Evolutionary conservation across 2,888 invertebrate genomes (phyloP), one percentile per base, ranked within the genome.

Genomic region (Lepidocyrtoides sp.): DNA sequence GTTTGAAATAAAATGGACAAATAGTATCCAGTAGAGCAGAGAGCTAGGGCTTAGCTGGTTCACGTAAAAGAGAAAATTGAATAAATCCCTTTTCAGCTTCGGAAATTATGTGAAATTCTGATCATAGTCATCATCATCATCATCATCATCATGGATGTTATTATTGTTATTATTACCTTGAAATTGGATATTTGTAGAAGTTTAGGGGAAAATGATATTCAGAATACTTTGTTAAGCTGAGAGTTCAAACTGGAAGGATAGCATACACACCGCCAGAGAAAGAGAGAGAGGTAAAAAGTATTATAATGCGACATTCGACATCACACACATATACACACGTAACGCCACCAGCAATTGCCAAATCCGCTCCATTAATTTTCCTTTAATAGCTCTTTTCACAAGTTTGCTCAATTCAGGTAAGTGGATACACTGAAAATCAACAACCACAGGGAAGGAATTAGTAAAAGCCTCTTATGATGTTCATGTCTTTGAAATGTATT

Each of bases 351-450:
- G 10, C 72, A 8, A 54, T 69, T 85, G 85, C 85, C 75, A 85
- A 85, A 85, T 85, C 75, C 75, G 41, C 41, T 44, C 75, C 85
- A 85, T 85, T 85, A 75, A 75, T 85, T 48, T 85, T 48, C 20
- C 57, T 57, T 12, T 75, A 75, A 85, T 75, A 75, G 72, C 20
- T 23, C 26, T 85, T 75, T 85, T 85, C 85, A 75, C 75, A 60
- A 60, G 75, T 57, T 60, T 17, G 32, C 8, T 2, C n/a, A 36
- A 7, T 36, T 36, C 36, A 36, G 36, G 36, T 36, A 14, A 1
- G 29, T 20, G 63, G 29, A 20, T 23, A 2, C 12, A 48, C 7
- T 41, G 20, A 20, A 14, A 41, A 14, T 17, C 29, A 63, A 29
- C 8, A 63, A 63, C 63, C 5, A 17, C 17, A 23, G 20, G 17